A percentile compares a stretch with the other conserved stretches of the same genome.
Evolutionary conservation across 2,888 invertebrate genomes (phyloP).

Genomic region (Emmelina monodactyla): DNA sequence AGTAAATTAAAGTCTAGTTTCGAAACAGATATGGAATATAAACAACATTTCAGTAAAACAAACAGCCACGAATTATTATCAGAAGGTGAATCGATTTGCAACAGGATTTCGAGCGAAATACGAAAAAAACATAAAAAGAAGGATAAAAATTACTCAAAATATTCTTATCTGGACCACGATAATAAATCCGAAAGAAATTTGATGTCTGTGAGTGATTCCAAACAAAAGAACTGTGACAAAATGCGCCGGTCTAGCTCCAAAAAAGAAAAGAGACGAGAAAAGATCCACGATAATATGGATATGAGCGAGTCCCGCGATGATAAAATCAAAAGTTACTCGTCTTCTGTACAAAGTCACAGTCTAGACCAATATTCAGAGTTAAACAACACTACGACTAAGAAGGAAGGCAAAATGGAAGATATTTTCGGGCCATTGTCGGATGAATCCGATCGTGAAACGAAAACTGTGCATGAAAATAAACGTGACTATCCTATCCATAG

Average conservation of each 20-base stretch:
- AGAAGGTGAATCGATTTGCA: slow-evolving; percentile 50
- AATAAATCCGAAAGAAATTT: slow-evolving; percentile 40
- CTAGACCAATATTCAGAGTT: neutral
- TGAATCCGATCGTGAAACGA: slow-evolving; percentile 60
- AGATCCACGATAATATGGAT: slow-evolving; percentile 58
- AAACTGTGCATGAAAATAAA: slow-evolving; percentile 22
- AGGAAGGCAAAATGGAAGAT: slow-evolving; percentile 86
- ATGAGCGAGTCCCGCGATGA: slow-evolving; percentile 55
- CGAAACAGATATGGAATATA: slow-evolving; percentile 41
- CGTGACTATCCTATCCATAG: slow-evolving; percentile 29
- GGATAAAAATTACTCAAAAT: slow-evolving; percentile 80
- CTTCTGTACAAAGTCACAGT: slow-evolving; percentile 5
- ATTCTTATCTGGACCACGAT: slow-evolving; percentile 67
- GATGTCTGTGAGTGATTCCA: slow-evolving; percentile 27
- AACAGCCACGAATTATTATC: slow-evolving; percentile 50
- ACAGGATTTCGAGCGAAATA: slow-evolving; percentile 51
- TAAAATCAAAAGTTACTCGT: slow-evolving; percentile 64
- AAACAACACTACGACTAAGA: slow-evolving; percentile 39
- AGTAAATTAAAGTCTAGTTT: slow-evolving; percentile 41
- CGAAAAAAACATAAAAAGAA: slow-evolving; percentile 87
- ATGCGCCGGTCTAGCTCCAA: slow-evolving; percentile 59
- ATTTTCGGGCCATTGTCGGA: slow-evolving; percentile 88
- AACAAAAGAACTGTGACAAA: slow-evolving; percentile 57
- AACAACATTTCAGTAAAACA: slow-evolving; percentile 32
- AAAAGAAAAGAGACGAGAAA: slow-evolving; percentile 70